Evolutionary conservation across 2,888 invertebrate genomes (phyloP).

Genomic region (Diplolepis rosae): DNA sequence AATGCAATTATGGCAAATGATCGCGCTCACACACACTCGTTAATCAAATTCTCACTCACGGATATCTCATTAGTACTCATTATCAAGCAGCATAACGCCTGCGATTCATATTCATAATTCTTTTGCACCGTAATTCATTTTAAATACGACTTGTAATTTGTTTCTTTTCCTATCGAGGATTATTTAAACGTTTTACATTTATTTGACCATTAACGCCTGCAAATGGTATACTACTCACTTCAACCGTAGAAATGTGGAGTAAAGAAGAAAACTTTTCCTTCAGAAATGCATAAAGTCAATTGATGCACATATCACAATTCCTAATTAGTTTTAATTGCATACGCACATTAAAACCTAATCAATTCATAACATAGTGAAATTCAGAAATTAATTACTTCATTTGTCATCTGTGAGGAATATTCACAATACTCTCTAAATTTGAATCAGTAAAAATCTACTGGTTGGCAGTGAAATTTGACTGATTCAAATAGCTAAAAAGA

Average conservation of each 20-base stretch:
- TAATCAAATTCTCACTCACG: conserved; percentile 52
- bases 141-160: conserved; percentile 1
- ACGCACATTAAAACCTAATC: too few species aligned
- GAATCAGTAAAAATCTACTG: too few species aligned
- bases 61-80: conserved; percentile 37
- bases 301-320: too few species aligned
- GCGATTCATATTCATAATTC: conserved; percentile 48
- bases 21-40: conserved; percentile 44
- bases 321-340: too few species aligned
- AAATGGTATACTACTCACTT: not conserved
- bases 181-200: not conserved
- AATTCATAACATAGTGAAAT: too few species aligned
- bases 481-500: too few species aligned
- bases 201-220: not conserved
- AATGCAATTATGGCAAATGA: conserved; percentile 38
- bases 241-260: not conserved
- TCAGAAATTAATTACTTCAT: too few species aligned
- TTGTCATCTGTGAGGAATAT: too few species aligned
- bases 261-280: not conserved
- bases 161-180: not conserved
- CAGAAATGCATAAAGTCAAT: too few species aligned
- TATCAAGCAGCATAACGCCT: conserved; percentile 27
- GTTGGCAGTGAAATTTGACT: too few species aligned
- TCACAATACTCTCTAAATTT: too few species aligned
- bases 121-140: not conserved